Evolutionary conservation across 2,888 invertebrate genomes (phyloP), one percentile per base, ranked within the genome.

Genomic region (Macropis europaea): DNA sequence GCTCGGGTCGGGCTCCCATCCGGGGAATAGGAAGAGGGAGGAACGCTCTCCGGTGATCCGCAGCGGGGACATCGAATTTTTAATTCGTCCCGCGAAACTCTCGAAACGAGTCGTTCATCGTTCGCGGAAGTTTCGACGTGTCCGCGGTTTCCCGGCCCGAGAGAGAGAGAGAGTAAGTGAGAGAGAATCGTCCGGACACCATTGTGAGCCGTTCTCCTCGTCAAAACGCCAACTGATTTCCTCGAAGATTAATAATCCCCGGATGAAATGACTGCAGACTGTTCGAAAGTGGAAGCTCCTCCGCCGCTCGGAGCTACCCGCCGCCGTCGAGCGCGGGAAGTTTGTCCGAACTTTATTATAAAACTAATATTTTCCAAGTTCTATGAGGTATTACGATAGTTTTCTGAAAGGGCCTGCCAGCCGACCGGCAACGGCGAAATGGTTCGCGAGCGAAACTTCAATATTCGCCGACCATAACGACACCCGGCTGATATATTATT

Each of bases 381-480:
- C 77, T 76, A 81, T 84, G 83, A 84, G 81, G 81, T 83, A 84
- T 84, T 81, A 82, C 82, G 83, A 84, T 84, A 84, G 83, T 84
- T 85, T 84, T 80, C 68, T 78, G 78, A 79, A 82, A 78, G 77
- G 73, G 74, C 77, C 74, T 76, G 76, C 67, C 68, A 73, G 67
- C 66, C 73, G 71, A 68, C 59, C 71, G 77, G 68, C 43, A 62
- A 60, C n/a, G 73, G 70, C 71, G 76, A 76, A 84, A 76, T 78
- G 76, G 77, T 73, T 71, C 72, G 73, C 69, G 75, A 70, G 61
- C 77, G 76, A 74, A 83, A 84, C 82, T 85, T 84, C 85, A 82
- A 85, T 85, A 83, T 85, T 85, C 83, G 84, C 74, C 80, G 83
- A 82, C 82, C 85, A 79, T 85, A 85, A 86, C 86, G 84, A 84